Percentiles rank a stretch among this genome's conserved stretches.
Evolutionary conservation across 2,888 invertebrate species (phyloP).

Genomic region (Eupithecia centaureata): DNA sequence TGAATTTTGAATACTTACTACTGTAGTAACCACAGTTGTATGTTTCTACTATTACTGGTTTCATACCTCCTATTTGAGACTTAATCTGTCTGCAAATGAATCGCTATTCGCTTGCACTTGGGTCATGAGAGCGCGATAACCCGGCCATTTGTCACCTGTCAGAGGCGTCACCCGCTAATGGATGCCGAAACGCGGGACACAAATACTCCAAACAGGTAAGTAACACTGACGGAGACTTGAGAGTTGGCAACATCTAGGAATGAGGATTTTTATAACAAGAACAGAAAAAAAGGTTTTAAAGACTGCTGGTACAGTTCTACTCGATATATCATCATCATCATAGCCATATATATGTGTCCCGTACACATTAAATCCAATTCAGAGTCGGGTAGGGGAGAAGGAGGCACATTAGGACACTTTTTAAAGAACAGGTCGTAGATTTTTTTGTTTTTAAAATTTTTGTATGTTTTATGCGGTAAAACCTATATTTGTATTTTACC

Average conservation of each 20-base stretch:
- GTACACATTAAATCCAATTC: background rate
- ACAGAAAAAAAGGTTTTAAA: too few species aligned
- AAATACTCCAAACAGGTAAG: constrained; percentile 8
- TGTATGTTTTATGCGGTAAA: too few species aligned
- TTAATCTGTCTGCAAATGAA: constrained; percentile 18
- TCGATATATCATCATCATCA: background rate
- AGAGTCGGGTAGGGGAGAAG: background rate
- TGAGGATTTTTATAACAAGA: background rate
- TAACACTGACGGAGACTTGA: background rate
- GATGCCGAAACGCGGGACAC: constrained; percentile 38
- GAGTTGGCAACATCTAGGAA: background rate
- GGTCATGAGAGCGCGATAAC: constrained; percentile 46
- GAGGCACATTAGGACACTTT: too few species aligned
- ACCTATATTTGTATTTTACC: too few species aligned
- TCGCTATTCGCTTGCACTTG: constrained; percentile 20
- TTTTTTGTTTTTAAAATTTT: too few species aligned
- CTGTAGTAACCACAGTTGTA: background rate
- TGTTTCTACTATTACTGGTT: background rate
- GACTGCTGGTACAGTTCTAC: too few species aligned
- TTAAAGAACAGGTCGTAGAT: too few species aligned
- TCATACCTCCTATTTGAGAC: background rate
- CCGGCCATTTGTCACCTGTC: constrained; percentile 58
- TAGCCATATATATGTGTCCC: too few species aligned
- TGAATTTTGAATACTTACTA: background rate
- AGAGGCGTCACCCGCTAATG: constrained; percentile 50